Conservation (phyloP, 2,797 vertebrate species). For the Apodemus agrarius region DNA sequence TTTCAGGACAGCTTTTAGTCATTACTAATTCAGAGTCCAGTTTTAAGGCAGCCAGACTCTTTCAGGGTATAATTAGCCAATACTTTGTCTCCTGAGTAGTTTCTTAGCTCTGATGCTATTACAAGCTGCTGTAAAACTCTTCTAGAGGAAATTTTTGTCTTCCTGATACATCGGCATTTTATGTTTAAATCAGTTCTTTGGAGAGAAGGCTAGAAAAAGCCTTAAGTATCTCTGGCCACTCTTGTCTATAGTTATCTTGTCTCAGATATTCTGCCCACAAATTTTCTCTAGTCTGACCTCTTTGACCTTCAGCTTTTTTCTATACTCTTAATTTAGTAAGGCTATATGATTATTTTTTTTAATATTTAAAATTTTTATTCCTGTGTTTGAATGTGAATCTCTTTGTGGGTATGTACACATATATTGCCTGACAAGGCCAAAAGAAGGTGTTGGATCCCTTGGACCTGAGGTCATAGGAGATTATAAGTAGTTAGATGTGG, state of each 20-base stretch:
- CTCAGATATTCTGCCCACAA: neutral
- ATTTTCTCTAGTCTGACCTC: neutral
- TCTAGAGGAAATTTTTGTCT: neutral
- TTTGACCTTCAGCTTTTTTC: neutral
- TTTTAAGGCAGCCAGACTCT: neutral
- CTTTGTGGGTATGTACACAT: neutral
- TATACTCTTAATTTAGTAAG: neutral
- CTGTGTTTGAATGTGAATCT: neutral
- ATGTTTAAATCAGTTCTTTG: neutral
- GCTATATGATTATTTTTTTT: neutral
- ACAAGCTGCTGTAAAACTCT: neutral
- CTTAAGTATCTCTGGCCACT: neutral
- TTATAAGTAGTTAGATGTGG: neutral
- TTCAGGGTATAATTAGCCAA: neutral
- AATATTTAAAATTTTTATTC: neutral
- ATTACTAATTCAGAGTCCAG: neutral
- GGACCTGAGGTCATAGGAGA: too few species aligned
- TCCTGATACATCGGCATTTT: neutral
- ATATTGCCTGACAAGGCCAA: neutral
- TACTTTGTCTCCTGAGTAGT: neutral
- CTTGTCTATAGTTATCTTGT: neutral
- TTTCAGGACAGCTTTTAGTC: too few species aligned
- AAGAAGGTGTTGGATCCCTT: too few species aligned
- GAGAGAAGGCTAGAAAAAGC: neutral
- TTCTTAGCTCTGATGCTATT: neutral